Percentiles rank a stretch among this genome's conserved stretches.
Evolutionary conservation across 1,140 invertebrate genomes (phyloP).

Genomic region (Calosoma granatense): DNA sequence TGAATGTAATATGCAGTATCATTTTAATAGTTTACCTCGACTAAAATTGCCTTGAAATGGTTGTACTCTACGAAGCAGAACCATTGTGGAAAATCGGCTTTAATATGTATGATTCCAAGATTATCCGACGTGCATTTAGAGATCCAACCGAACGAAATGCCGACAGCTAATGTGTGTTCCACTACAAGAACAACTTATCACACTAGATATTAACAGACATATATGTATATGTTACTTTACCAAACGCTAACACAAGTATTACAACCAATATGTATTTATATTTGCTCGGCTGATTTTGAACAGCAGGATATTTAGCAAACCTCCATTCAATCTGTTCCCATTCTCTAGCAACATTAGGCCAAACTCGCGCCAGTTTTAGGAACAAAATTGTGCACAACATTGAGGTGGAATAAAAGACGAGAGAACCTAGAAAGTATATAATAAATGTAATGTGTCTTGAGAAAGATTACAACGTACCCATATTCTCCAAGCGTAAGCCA

Average conservation of each 20-base stretch:
- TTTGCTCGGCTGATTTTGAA: neutral
- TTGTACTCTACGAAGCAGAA: neutral
- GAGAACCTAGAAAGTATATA: neutral
- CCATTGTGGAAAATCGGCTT: conserved; percentile 4
- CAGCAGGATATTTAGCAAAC: neutral
- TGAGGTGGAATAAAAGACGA: neutral
- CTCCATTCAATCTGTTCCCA: neutral
- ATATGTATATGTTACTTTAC: conserved; percentile 1
- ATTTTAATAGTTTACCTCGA: too few relatives aligned
- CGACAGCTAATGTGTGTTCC: neutral
- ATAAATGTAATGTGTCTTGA: neutral
- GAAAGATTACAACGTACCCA: neutral
- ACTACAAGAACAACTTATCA: too few relatives aligned
- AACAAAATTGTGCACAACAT: neutral
- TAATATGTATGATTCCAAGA: neutral
- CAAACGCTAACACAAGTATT: neutral
- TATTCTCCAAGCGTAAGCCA: neutral
- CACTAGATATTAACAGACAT: too few relatives aligned
- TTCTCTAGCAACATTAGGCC: neutral
- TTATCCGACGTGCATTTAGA: neutral
- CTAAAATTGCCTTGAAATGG: neutral
- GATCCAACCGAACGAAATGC: neutral
- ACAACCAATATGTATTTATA: neutral
- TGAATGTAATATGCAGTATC: too few relatives aligned
- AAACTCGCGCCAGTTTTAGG: neutral